Evolutionary conservation across 1,140 invertebrate species (phyloP).

Genomic region (Bombus consobrinus): DNA sequence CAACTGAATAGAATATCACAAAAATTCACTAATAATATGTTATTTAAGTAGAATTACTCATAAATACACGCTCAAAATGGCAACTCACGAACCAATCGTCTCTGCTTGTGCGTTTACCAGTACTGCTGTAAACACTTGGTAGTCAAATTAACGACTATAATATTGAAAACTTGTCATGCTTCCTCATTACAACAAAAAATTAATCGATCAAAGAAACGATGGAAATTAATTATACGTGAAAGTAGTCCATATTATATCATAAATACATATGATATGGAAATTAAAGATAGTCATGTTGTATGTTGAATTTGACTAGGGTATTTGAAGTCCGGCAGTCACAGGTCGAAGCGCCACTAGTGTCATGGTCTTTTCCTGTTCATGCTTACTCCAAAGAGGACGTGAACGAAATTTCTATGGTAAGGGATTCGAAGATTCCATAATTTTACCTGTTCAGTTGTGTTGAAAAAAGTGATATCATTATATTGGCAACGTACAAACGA

Average conservation of each 20-base stretch:
- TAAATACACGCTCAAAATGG: slow-evolving; percentile 34
- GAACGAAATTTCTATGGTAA: slow-evolving; percentile 70
- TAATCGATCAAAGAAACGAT: neutral
- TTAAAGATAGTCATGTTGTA: neutral
- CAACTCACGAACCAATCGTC: slow-evolving; percentile 35
- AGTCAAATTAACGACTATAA: slow-evolving; percentile 10
- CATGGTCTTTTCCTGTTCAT: slow-evolving; percentile 80
- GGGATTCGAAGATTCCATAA: slow-evolving; percentile 32
- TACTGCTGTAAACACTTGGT: slow-evolving; percentile 34
- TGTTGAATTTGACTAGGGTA: slow-evolving; percentile 54
- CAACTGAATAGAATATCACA: neutral
- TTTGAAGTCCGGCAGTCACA: slow-evolving; percentile 59
- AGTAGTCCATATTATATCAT: too few relatives aligned
- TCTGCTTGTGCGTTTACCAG: slow-evolving; percentile 46
- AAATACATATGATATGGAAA: neutral
- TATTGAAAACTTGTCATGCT: neutral
- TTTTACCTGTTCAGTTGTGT: slow-evolving; percentile 22
- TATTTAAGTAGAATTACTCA: slow-evolving; percentile 1
- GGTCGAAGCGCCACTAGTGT: slow-evolving; percentile 48
- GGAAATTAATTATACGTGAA: neutral
- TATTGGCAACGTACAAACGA: neutral
- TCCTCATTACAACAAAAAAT: rapidly evolving
- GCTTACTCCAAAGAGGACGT: slow-evolving; percentile 71
- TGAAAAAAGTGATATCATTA: slow-evolving; percentile 15
- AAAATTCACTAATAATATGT: slow-evolving; percentile 1